Base-by-base conservation (phyloP, 2,888 invertebrate genomes). In the Orthosia gracilis region DNA sequence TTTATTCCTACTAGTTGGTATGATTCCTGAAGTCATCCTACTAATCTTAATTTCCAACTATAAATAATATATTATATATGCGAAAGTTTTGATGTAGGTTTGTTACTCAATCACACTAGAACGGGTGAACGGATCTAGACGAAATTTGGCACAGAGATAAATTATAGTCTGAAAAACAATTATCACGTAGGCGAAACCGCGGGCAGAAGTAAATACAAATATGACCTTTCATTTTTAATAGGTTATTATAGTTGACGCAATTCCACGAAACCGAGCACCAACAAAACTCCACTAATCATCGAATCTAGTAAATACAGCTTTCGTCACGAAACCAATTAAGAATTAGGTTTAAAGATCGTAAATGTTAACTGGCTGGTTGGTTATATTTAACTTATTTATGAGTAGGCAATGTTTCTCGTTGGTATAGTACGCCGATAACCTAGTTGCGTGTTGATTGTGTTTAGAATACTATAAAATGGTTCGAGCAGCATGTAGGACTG, bases 331-430 rank as follows among this genome's bases (percentile, higher is more conserved):
- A 80, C 50, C 67, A 68, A 80, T 82, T 55, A 75, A n/a, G 68
- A 84, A 84, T 75, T 80, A 84, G 81, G 81, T 82, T 82, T 84
- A 82, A 62, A 58, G 61, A 64, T 70, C 80, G 61, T 84, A 52
- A 84, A 75, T 82, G 81, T 84, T 83, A 84, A 75, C 81, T 67
- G 15, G 57, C 17, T 61, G 80, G 78, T 71, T 61, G 80, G 78
- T 71, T 82, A 80, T 71, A 82, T 80, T 84, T 80, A 68, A 84
- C 84, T 69, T 61, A 69, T 84, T 80, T 70, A 71, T 75, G 67
- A 65, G 76, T 55, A 68, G 40, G 64, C 54, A 69, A 82, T 59
- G 58, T 78, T 70, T 55, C 72, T 72, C 62, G 52, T 65, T 59
- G 64, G 21, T 59, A 59, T 58, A 67, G 50, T 57, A 61, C 15